These are phyloP conservation scores for Pterostichus niger DNA, from an alignment of 2,888 invertebrate species.

Conservation along the genomic window DNA sequence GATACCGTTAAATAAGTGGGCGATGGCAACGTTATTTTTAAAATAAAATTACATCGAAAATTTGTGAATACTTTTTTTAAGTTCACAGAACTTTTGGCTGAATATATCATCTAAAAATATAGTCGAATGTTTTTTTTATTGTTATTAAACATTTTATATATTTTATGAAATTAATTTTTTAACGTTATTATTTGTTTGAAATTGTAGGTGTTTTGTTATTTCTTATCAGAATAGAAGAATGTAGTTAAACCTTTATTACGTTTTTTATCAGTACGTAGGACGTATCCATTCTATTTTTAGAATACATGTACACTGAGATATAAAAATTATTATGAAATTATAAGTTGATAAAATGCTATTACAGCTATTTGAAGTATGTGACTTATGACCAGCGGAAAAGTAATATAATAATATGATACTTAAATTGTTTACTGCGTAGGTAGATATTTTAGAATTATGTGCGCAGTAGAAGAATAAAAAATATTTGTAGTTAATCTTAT, in stretches of 20 bases:
- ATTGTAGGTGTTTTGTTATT: background rate
- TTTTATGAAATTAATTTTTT: background rate
- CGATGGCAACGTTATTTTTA: conserved; percentile 3
- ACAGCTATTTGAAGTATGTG: background rate
- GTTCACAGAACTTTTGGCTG: conserved; percentile 62
- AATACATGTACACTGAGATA: background rate
- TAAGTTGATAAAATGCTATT: background rate
- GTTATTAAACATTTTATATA: background rate
- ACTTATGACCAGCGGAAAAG: background rate
- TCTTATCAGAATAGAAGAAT: background rate
- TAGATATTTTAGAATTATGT: background rate
- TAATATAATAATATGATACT: conserved; percentile 5
- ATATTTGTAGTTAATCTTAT: background rate
- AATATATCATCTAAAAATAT: conserved; percentile 26
- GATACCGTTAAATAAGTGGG: conserved; percentile 25
- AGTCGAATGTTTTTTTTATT: conserved; percentile 1
- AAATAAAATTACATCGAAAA: conserved; percentile 45
- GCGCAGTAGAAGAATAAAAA: background rate
- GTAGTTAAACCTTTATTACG: background rate
- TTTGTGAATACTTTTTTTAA: conserved; percentile 8
- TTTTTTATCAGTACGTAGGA: conserved; percentile 37
- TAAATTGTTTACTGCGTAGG: background rate
- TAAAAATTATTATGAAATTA: conserved; percentile 27
- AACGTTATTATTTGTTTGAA: background rate
- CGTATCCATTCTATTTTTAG: conserved; percentile 1